phyloP scores from a whole-genome alignment of 2,888 invertebrate species.

The Cantharis rustica region DNA sequence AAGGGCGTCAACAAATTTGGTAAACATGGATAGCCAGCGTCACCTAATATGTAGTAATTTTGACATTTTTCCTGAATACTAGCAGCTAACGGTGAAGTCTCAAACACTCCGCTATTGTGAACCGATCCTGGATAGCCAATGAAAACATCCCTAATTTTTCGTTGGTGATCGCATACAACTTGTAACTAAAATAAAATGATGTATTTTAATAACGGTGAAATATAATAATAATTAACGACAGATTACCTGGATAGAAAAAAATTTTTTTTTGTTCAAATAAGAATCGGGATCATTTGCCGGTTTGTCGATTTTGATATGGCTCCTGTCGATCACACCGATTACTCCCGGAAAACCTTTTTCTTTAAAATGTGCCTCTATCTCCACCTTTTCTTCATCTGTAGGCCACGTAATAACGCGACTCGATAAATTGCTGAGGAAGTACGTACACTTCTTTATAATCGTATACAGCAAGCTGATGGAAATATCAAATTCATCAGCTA shows the following conservation, averaged over 20 bases:
- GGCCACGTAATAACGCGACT: not conserved
- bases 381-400: not conserved
- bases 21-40: conserved; percentile 12
- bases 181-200: conserved; percentile 1
- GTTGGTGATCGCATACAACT: conserved; percentile 12
- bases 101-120: not conserved
- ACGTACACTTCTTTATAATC: conserved; percentile 16
- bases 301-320: conserved; percentile 6
- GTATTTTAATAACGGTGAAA: not conserved
- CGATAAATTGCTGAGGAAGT: not conserved
- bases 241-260: conserved; percentile 2
- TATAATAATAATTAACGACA: too few species aligned
- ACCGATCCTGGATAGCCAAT: conserved; percentile 8
- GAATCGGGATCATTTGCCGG: not conserved
- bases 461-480: conserved; percentile 25
- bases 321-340: conserved; percentile 1
- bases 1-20: conserved; percentile 15
- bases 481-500: conserved; percentile 33
- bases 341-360: not conserved
- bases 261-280: conserved; percentile 7
- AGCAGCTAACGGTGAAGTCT: not conserved
- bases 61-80: conserved; percentile 2
- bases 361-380: not conserved
- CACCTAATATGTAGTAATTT: conserved; percentile 8
- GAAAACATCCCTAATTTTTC: conserved; percentile 6